phyloP scores from a whole-genome alignment of 2,888 invertebrate genomes.

The Lasioglossum zephyrum region DNA sequence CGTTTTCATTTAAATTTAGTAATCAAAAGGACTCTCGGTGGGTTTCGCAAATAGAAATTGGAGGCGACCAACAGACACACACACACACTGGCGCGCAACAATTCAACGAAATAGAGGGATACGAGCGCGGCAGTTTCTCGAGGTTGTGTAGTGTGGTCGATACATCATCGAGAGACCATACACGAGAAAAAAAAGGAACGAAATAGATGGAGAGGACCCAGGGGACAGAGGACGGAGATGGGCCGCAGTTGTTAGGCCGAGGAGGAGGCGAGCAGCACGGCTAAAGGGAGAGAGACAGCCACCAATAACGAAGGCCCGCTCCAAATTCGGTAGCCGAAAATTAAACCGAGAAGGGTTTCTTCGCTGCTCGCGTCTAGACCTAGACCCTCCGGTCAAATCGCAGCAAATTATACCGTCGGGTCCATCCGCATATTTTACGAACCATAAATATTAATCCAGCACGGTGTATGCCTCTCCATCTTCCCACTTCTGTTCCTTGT shows the following conservation, averaged over 20 bases:
- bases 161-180: slow-evolving; percentile 50
- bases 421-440: slow-evolving; percentile 76
- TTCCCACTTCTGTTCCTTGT: slow-evolving; percentile 35
- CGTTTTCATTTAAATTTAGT: slow-evolving; percentile 30
- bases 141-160: slow-evolving; percentile 34
- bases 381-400: slow-evolving; percentile 76
- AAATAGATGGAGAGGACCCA: slow-evolving; percentile 1
- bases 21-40: slow-evolving; percentile 41
- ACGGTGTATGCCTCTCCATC: slow-evolving; percentile 43
- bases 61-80: slow-evolving; percentile 16
- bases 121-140: slow-evolving; percentile 7
- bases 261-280: slow-evolving; percentile 19
- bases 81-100: not conserved
- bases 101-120: not conserved
- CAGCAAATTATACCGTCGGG: slow-evolving; percentile 76
- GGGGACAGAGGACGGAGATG: slow-evolving; percentile 33
- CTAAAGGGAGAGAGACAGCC: slow-evolving; percentile 35
- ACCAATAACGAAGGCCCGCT: slow-evolving; percentile 63
- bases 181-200: not conserved
- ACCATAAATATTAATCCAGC: slow-evolving; percentile 77
- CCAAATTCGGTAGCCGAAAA: slow-evolving; percentile 74
- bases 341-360: slow-evolving; percentile 68
- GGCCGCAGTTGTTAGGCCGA: slow-evolving; percentile 3
- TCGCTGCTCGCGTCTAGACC: slow-evolving; percentile 69
- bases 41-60: slow-evolving; percentile 44